Conservation (phyloP, 1,140 invertebrate species). For the Zophobas atratus region DNA sequence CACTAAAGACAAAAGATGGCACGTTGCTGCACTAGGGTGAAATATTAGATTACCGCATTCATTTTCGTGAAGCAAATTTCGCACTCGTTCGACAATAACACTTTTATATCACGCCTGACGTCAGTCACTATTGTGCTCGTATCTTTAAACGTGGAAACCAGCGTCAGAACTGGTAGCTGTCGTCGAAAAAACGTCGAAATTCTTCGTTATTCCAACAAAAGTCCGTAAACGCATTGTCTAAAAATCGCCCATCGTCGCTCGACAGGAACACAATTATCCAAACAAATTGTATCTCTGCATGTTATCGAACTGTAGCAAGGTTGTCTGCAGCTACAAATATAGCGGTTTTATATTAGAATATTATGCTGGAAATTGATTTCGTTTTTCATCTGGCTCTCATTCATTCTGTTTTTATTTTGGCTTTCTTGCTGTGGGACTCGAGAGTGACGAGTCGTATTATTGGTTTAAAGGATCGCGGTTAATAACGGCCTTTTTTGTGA, state of each 20-base stretch:
- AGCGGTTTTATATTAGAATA: conserved; percentile 45
- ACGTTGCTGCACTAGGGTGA: too few species aligned
- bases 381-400: conserved; percentile 41
- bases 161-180: too few species aligned
- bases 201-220: too few species aligned
- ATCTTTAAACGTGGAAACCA: too few species aligned
- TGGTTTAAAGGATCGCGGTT: conserved; percentile 10
- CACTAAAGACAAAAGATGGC: background rate
- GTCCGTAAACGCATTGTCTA: too few species aligned
- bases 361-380: conserved; percentile 45
- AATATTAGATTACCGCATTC: too few species aligned
- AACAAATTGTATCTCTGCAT: conserved; percentile 41
- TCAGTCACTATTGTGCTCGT: too few species aligned
- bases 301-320: conserved; percentile 42
- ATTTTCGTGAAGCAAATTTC: too few species aligned
- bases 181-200: too few species aligned
- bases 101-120: too few species aligned
- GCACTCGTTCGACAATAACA: too few species aligned
- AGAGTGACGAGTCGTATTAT: conserved; percentile 15
- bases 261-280: background rate
- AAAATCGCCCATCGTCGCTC: too few species aligned
- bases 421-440: conserved; percentile 1
- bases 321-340: conserved; percentile 41
- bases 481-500: background rate
- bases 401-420: conserved; percentile 32